Conservation (phyloP, 2,797 vertebrate species). For the Ctenopoma kingsleyae region DNA sequence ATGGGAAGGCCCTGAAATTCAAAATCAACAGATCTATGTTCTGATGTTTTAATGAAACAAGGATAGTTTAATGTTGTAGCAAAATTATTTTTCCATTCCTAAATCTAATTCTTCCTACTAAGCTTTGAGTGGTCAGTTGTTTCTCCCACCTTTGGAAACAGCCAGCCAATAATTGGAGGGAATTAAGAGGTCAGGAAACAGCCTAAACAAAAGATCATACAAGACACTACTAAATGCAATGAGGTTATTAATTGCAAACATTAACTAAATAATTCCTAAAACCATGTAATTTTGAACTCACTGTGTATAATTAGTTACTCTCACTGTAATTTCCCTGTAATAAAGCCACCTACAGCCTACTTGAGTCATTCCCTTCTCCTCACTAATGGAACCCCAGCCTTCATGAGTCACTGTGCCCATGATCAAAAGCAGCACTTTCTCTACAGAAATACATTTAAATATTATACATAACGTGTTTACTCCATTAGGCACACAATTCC, state of each 20-base stretch:
- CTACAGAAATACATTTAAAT: constrained; percentile 39
- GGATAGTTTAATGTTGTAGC: too few relatives aligned
- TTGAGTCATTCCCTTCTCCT: constrained; percentile 35
- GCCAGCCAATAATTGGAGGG: neutral
- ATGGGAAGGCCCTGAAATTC: too few relatives aligned
- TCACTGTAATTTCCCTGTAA: constrained; percentile 37
- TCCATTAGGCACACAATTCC: constrained; percentile 46
- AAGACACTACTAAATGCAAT: neutral
- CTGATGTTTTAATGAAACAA: too few relatives aligned
- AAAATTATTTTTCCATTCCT: neutral
- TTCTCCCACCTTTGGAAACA: neutral
- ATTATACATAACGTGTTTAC: constrained; percentile 37
- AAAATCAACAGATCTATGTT: too few relatives aligned
- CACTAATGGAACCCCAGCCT: constrained; percentile 43
- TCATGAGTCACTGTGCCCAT: constrained; percentile 40
- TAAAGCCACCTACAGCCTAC: constrained; percentile 31
- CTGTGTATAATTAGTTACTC: constrained; percentile 31
- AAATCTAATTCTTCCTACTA: too few relatives aligned
- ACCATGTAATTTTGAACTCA: constrained; percentile 14
- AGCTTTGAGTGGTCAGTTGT: neutral
- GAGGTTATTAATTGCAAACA: constrained; percentile 14
- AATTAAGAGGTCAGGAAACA: neutral
- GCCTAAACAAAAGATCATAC: neutral
- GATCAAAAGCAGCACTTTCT: constrained; percentile 59
- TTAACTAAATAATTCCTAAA: constrained; percentile 16